Evolutionary conservation across 1,140 invertebrate species (phyloP).

Genomic region (Lethocerus indicus): DNA sequence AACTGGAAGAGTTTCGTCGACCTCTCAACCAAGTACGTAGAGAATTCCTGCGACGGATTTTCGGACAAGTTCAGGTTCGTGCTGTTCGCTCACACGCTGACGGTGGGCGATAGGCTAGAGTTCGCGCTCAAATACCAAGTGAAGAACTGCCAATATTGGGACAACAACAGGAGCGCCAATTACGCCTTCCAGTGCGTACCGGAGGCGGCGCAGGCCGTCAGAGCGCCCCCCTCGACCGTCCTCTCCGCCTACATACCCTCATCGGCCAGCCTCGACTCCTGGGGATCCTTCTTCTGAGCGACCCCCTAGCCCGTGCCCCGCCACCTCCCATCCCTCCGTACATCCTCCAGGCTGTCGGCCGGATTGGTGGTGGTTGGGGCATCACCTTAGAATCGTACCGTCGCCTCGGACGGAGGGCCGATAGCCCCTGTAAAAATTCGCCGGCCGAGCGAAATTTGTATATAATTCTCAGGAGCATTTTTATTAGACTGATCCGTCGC

Average conservation of each 20-base stretch:
- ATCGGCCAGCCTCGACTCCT: constrained; percentile 10
- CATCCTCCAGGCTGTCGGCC: no score
- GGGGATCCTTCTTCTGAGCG: constrained; percentile 13
- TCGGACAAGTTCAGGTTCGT: constrained; percentile 77
- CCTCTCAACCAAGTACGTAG: constrained; percentile 62
- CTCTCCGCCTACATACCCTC: constrained; percentile 7
- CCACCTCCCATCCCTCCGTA: no score
- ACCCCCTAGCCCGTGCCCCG: no score
- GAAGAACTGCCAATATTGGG: constrained; percentile 74
- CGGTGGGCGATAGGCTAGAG: constrained; percentile 54
- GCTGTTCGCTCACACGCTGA: constrained; percentile 44
- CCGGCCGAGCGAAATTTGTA: no score
- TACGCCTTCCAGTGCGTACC: constrained; percentile 70
- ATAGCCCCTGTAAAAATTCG: no score
- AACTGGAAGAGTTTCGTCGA: constrained; percentile 73
- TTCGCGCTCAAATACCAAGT: constrained; percentile 71
- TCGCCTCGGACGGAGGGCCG: no score
- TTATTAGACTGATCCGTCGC: no score
- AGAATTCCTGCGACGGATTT: constrained; percentile 79
- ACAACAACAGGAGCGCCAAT: constrained; percentile 70
- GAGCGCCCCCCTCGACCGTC: background rate
- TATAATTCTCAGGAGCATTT: no score
- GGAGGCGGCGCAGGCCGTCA: no score
- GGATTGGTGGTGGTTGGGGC: no score
- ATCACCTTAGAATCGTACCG: no score